These are phyloP conservation scores for Paramormyrops kingsleyae DNA, from an alignment of 2,113 vertebrate genomes.

Conservation along the genomic window DNA sequence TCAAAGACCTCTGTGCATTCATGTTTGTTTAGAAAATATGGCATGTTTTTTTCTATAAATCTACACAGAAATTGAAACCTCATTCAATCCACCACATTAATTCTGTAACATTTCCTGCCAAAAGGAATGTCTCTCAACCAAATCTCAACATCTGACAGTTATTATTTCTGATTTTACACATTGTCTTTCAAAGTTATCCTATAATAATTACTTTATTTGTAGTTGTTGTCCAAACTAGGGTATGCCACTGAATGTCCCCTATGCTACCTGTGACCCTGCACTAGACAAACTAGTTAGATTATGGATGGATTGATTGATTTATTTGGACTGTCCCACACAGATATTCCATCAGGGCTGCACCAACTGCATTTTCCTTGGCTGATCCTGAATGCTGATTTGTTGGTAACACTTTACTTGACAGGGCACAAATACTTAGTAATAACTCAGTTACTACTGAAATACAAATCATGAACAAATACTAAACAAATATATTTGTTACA, in stretches of 20 bases:
- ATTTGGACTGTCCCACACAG: neutral
- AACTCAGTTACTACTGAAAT: too few species aligned
- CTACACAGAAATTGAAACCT: neutral
- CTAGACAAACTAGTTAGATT: neutral
- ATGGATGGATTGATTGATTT: neutral
- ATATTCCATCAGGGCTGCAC: neutral
- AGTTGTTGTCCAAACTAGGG: neutral
- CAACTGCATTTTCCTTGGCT: neutral
- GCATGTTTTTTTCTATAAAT: neutral
- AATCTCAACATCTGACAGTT: neutral
- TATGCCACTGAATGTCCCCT: neutral
- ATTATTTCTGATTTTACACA: neutral
- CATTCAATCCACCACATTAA: neutral
- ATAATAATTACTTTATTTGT: neutral
- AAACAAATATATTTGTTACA: too few species aligned
- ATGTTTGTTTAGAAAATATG: constrained; percentile 4
- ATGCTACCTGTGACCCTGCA: neutral
- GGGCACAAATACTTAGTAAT: too few species aligned
- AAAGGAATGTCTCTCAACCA: neutral
- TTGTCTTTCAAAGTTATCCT: neutral
- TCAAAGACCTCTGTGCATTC: neutral
- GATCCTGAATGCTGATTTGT: neutral
- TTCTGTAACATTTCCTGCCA: neutral
- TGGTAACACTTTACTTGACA: too few species aligned
- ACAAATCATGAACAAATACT: too few species aligned